These are phyloP conservation scores for Palythoa heliodiscus DNA, from an alignment of 92 coral and sea anemone genomes.

Conservation along the genomic window DNA sequence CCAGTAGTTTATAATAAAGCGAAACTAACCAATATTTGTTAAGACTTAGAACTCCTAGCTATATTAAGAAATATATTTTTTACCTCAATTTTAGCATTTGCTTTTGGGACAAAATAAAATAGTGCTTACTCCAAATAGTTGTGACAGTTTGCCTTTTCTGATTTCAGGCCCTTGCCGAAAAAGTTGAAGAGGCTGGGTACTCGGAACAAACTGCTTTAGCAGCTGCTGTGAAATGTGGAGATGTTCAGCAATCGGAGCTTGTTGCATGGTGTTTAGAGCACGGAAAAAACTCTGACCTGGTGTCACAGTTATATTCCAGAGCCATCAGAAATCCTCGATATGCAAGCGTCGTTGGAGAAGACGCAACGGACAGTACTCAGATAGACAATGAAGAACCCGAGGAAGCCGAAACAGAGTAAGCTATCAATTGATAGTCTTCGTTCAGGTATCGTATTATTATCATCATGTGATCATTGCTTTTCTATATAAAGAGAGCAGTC, in stretches of 20 bases:
- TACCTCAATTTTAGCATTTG: too few relatives aligned
- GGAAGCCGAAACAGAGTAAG: not conserved
- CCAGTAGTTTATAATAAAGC: too few relatives aligned
- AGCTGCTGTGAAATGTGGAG: constrained; percentile 17
- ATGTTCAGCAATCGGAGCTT: not conserved
- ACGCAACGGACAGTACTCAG: not conserved
- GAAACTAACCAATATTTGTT: too few relatives aligned
- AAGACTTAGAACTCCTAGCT: too few relatives aligned
- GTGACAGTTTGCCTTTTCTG: not conserved
- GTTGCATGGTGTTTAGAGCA: constrained; percentile 27
- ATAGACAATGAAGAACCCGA: not conserved
- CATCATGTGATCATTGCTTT: not conserved
- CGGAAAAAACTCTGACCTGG: not conserved
- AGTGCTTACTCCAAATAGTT: not conserved
- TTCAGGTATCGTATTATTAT: not conserved
- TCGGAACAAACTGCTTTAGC: constrained; percentile 14
- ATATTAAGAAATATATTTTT: too few relatives aligned
- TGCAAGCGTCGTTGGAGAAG: constrained; percentile 24
- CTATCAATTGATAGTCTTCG: not conserved
- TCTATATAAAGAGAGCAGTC: not conserved
- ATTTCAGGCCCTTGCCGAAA: constrained; percentile 20
- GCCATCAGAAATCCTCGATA: constrained; percentile 1
- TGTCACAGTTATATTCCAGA: not conserved
- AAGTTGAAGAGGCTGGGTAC: constrained; percentile 17
- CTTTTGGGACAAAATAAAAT: too few relatives aligned